Evolutionary conservation across 2,888 invertebrate species (phyloP).

Genomic region (Drosophila robusta): DNA sequence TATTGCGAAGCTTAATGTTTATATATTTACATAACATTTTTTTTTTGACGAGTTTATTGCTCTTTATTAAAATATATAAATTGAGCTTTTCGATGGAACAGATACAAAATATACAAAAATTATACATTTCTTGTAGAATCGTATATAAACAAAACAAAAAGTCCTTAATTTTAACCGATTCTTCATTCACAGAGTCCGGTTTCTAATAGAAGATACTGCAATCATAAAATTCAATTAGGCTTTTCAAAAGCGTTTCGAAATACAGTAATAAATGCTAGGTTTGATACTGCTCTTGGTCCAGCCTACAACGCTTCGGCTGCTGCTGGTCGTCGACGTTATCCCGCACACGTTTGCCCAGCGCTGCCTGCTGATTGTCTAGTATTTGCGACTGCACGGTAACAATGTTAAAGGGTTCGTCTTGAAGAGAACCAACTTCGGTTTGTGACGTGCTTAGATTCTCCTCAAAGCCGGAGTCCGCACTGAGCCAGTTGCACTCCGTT

Average conservation of each 20-base stretch:
- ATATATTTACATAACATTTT: no score
- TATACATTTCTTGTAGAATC: constrained; percentile 4
- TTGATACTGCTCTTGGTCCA: constrained; percentile 1
- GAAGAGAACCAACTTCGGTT: constrained; percentile 13
- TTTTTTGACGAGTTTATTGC: no score
- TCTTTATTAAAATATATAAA: no score
- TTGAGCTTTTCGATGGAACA: neutral
- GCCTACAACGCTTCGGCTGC: constrained; percentile 20
- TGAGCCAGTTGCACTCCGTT: constrained; percentile 38
- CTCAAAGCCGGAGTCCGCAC: constrained; percentile 80
- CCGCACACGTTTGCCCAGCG: constrained; percentile 18
- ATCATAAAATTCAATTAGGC: neutral
- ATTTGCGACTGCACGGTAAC: constrained; percentile 21
- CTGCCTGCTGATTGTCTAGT: neutral
- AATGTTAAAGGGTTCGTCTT: constrained; percentile 10
- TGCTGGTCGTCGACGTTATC: constrained; percentile 1
- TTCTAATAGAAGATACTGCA: neutral
- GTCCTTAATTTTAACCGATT: constrained; percentile 17
- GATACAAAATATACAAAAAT: constrained; percentile 2
- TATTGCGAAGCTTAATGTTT: no score
- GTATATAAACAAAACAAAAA: constrained; percentile 7
- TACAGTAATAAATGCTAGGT: constrained; percentile 2
- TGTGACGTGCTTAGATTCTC: constrained; percentile 30
- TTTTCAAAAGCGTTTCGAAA: constrained; percentile 21
- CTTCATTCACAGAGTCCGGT: constrained; percentile 10